Percentiles rank a stretch among this genome's conserved stretches.
Evolutionary conservation across 1,140 invertebrate species (phyloP).

Genomic region (Euura saliciscinereae): DNA sequence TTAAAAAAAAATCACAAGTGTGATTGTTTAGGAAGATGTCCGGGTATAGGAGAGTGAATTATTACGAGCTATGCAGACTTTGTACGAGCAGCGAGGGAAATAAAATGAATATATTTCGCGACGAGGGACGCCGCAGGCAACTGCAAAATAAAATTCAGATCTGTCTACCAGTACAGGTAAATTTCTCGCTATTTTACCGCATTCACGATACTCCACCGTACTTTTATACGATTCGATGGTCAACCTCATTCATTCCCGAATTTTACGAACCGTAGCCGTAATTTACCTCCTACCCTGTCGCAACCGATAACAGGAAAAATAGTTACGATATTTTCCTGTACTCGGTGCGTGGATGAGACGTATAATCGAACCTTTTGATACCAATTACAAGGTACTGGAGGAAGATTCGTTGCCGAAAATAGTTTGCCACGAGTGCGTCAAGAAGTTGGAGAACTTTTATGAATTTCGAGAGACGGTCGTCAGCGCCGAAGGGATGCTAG

Average conservation of each 20-base stretch:
- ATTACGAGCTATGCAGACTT: slow-evolving; percentile 72
- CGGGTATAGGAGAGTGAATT: slow-evolving; percentile 71
- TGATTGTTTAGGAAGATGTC: slow-evolving; percentile 58
- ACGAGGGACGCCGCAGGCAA: slow-evolving; percentile 68
- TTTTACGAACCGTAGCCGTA: too few relatives aligned
- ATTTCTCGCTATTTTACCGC: not conserved
- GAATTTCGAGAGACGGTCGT: slow-evolving; percentile 70
- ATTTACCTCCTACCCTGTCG: too few relatives aligned
- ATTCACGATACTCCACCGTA: not conserved
- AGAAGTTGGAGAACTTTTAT: slow-evolving; percentile 67
- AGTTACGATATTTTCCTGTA: not conserved
- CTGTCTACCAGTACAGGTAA: slow-evolving; percentile 68
- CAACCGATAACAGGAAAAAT: not conserved
- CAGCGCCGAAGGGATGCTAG: slow-evolving; percentile 71
- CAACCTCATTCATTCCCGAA: too few relatives aligned
- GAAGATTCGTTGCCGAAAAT: slow-evolving; percentile 74
- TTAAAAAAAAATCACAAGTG: slow-evolving; percentile 3
- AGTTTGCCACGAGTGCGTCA: slow-evolving; percentile 69
- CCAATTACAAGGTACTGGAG: slow-evolving; percentile 64
- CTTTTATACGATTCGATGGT: not conserved
- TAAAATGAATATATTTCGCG: slow-evolving; percentile 71
- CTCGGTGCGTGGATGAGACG: not conserved
- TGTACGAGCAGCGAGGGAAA: slow-evolving; percentile 70
- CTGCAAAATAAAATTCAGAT: slow-evolving; percentile 69
- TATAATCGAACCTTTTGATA: not conserved